Base-by-base conservation (phyloP, 1,140 invertebrate species). In the Liolophura sinensis region DNA sequence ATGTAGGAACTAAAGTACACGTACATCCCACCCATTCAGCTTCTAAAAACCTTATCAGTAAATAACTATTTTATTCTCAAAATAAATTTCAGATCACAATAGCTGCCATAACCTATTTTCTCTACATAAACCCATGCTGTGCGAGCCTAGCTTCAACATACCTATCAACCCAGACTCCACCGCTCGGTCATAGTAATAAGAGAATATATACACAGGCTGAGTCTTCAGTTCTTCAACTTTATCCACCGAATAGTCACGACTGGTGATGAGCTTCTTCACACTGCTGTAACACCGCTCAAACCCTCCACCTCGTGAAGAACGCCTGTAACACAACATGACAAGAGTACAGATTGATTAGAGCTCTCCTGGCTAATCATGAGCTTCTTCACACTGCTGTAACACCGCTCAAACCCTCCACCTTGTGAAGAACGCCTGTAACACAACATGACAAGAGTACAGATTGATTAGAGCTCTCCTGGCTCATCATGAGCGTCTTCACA, bases 111-210 rank as follows among this genome's bases (percentile, higher is more conserved):
- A 78, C 59, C 47, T 47, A 58, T 27, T 25, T 20, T 58, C 65
- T 64, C 22, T 31, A 55, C 47, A 11, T n/a, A 24, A 52, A 68
- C 27, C 64, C 25, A 47, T 60, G 55, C 51, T 27, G 16, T 31
- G 40, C 20, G 47, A 25, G 20, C 48, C 46, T 63, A 12, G 48
- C 15, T 50, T 40, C 18, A 62, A 48, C 40, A 52, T 62, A 89
- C 89, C 88, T 62, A 92, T 91, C 27, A 94, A 84, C 12, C 89
- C 91, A 65, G 91, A 90, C 84, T 97, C 95, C 0, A 90, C 88
- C 24, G 93, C 93, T 61, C 93, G 86, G 75, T 98, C 95, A 83
- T 92, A 97, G 83, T 95, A 98, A 83, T 97, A 98, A 66, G 93
- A 96, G 85, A 98, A 95, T 11, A 93, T 92, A 55, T 22, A 91